phyloP scores from a whole-genome alignment of 1,140 invertebrate species.

The Polypedilum pembai region DNA sequence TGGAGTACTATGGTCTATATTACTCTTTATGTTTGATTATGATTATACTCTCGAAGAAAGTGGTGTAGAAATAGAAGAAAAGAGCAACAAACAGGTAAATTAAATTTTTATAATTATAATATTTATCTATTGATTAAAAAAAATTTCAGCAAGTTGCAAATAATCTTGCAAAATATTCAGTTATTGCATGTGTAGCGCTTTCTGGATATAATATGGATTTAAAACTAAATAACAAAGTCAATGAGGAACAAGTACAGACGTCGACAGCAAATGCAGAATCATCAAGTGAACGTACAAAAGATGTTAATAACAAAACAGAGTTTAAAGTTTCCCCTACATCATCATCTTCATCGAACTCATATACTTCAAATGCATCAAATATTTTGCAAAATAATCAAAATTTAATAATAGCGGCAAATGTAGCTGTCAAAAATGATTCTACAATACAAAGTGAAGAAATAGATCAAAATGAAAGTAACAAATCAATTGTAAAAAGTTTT shows the following conservation, averaged over 20 bases:
- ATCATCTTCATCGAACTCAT: slow-evolving; percentile 34
- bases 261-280: not conserved
- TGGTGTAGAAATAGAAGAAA: slow-evolving; percentile 76
- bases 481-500: slow-evolving; percentile 32
- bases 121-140: slow-evolving; percentile 29
- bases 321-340: not conserved
- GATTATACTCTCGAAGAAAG: slow-evolving; percentile 97
- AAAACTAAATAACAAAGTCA: not conserved
- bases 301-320: not conserved
- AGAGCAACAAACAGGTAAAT: slow-evolving; percentile 70
- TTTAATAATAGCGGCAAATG: slow-evolving; percentile 15
- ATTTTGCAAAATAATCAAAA: slow-evolving; percentile 37
- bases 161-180: slow-evolving; percentile 77
- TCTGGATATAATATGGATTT: slow-evolving; percentile 54
- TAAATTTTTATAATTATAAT: too few relatives aligned
- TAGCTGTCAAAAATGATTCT: slow-evolving; percentile 32
- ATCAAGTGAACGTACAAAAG: not conserved
- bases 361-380: slow-evolving; percentile 42
- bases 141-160: slow-evolving; percentile 81
- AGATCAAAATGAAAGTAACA: slow-evolving; percentile 34
- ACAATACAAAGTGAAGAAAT: slow-evolving; percentile 32
- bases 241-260: slow-evolving; percentile 30
- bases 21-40: slow-evolving; percentile 88
- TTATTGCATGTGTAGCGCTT: slow-evolving; percentile 74
- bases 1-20: slow-evolving; percentile 86